Percentiles rank a stretch among this genome's conserved stretches.
phyloP scores from a whole-genome alignment of 2,888 invertebrate species.

The Leptura quadrifasciata region DNA sequence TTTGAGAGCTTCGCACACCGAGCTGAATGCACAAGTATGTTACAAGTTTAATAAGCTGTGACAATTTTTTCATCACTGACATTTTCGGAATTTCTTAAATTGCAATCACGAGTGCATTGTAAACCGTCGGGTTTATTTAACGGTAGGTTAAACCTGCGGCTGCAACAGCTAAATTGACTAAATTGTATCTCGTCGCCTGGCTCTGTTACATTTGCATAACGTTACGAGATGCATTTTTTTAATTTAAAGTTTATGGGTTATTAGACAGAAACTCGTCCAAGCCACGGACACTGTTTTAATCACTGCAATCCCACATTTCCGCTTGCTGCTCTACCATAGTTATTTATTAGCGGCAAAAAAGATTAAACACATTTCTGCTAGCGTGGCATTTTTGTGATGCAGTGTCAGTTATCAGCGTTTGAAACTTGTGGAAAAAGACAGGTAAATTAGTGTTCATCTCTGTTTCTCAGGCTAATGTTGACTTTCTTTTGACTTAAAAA shows the following conservation, averaged over 20 bases:
- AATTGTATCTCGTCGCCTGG: not conserved
- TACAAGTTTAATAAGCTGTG: conserved; percentile 5
- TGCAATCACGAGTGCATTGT: not conserved
- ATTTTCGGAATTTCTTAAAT: conserved; percentile 1
- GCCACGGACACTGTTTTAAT: not conserved
- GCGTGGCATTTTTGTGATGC: too few relatives aligned
- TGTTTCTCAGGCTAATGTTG: too few relatives aligned
- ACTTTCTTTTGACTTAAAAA: too few relatives aligned
- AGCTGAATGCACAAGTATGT: conserved; percentile 1
- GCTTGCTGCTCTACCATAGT: too few relatives aligned
- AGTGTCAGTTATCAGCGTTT: too few relatives aligned
- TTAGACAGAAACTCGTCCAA: not conserved
- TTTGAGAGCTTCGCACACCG: not conserved
- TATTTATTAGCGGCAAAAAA: too few relatives aligned
- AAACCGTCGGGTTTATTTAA: not conserved
- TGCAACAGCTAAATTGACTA: not conserved
- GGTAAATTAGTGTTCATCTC: too few relatives aligned
- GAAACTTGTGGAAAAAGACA: too few relatives aligned
- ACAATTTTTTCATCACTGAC: not conserved
- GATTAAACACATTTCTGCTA: too few relatives aligned
- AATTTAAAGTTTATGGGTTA: not conserved
- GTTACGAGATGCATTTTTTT: not conserved
- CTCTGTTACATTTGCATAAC: not conserved
- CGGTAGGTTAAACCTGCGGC: not conserved
- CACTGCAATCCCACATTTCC: too few relatives aligned